phyloP scores from a whole-genome alignment of 2,888 invertebrate genomes.

The Halictus ligatus region DNA sequence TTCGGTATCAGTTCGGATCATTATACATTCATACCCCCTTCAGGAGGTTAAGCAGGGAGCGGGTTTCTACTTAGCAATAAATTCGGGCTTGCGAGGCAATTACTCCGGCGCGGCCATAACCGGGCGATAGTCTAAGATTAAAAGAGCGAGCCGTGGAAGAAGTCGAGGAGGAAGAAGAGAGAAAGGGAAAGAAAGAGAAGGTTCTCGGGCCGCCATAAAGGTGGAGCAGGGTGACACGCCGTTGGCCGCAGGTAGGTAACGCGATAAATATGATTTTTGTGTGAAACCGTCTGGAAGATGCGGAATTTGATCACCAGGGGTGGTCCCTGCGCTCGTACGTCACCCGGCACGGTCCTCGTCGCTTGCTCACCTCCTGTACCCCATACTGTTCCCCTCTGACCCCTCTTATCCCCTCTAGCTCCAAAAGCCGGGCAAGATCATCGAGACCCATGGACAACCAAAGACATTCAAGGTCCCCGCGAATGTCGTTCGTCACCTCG shows the following conservation, averaged over 20 bases:
- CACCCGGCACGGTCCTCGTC: slow-evolving; percentile 69
- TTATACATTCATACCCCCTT: slow-evolving; percentile 70
- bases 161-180: slow-evolving; percentile 17
- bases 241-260: slow-evolving; percentile 76
- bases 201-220: slow-evolving; percentile 52
- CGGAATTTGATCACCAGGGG: slow-evolving; percentile 80
- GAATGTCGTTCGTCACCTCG: slow-evolving; percentile 74
- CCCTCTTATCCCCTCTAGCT: slow-evolving; percentile 50
- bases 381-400: not conserved
- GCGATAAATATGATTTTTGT: slow-evolving; percentile 81
- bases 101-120: slow-evolving; percentile 74
- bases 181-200: slow-evolving; percentile 4
- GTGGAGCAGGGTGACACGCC: slow-evolving; percentile 50
- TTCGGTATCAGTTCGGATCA: slow-evolving; percentile 50
- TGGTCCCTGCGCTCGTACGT: slow-evolving; percentile 82
- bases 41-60: slow-evolving; percentile 66
- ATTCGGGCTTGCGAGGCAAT: slow-evolving; percentile 80
- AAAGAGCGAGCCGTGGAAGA: slow-evolving; percentile 44
- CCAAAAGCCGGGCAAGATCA: slow-evolving; percentile 38
- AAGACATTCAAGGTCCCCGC: slow-evolving; percentile 68
- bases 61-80: slow-evolving; percentile 77
- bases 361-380: slow-evolving; percentile 11
- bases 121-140: slow-evolving; percentile 68
- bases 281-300: slow-evolving; percentile 80
- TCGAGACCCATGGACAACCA: slow-evolving; percentile 64